phyloP scores from a whole-genome alignment of 2,888 invertebrate genomes.

The Shargacucullia verbasci region DNA sequence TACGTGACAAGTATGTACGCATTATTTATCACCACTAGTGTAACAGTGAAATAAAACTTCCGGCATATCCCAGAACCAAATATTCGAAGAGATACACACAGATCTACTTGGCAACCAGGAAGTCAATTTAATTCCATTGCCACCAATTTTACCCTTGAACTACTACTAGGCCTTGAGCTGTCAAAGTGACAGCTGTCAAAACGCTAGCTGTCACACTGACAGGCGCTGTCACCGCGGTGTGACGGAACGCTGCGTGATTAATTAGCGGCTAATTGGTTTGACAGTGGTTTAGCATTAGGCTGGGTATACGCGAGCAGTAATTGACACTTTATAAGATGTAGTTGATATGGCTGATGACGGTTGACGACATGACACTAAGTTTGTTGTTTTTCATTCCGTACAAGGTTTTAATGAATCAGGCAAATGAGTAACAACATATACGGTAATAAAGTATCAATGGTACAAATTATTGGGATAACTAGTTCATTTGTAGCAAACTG shows the following conservation, averaged over 20 bases:
- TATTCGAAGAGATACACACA: not conserved
- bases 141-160: slow-evolving; percentile 63
- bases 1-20: no score
- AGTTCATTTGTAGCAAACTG: no score
- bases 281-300: slow-evolving; percentile 63
- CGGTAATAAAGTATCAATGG: no score
- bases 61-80: no score
- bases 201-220: slow-evolving; percentile 76
- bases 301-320: slow-evolving; percentile 43
- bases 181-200: slow-evolving; percentile 78
- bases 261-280: slow-evolving; percentile 75
- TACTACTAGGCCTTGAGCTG: slow-evolving; percentile 70
- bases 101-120: slow-evolving; percentile 39
- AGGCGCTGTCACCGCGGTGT: slow-evolving; percentile 70
- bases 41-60: no score
- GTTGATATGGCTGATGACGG: slow-evolving; percentile 46
- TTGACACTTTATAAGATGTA: slow-evolving; percentile 51
- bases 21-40: no score
- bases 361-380: slow-evolving; percentile 18
- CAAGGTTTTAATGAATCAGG: no score
- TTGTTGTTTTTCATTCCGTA: not conserved
- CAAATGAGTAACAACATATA: no score
- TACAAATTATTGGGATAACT: no score
- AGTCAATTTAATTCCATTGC: slow-evolving; percentile 39
- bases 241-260: slow-evolving; percentile 71